phyloP scores from a whole-genome alignment of 2,113 vertebrate species.

The Microtus ochrogaster region DNA sequence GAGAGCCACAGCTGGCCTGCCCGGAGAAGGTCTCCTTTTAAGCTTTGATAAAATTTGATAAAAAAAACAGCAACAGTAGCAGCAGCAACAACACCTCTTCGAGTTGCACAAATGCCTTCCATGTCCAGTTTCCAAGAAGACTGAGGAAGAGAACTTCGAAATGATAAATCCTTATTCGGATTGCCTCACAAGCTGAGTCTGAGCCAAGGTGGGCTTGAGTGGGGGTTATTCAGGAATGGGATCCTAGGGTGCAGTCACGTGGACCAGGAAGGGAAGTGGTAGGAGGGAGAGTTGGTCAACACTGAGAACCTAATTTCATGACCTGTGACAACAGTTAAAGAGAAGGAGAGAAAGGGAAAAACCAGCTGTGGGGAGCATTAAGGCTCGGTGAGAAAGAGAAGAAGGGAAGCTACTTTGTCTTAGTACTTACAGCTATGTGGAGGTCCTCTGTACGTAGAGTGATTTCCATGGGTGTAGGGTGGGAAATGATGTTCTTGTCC shows the following conservation, averaged over 20 bases:
- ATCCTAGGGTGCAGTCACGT: not conserved
- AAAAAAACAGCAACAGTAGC: not conserved
- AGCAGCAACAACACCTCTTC: not conserved
- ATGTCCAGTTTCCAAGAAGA: not conserved
- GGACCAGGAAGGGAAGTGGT: not conserved
- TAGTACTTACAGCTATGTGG: not conserved
- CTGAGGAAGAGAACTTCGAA: not conserved
- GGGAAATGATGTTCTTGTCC: not conserved
- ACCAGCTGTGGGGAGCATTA: not conserved
- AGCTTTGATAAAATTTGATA: not conserved
- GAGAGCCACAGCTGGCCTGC: not conserved
- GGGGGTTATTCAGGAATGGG: not conserved
- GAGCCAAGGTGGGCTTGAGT: not conserved
- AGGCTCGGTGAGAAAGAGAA: not conserved
- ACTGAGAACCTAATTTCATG: not conserved
- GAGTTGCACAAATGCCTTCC: not conserved
- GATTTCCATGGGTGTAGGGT: not conserved
- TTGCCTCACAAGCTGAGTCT: not conserved
- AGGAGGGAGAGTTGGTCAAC: conserved; percentile 7
- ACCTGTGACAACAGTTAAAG: not conserved
- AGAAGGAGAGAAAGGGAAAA: not conserved
- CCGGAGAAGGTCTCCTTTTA: not conserved
- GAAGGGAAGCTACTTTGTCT: not conserved
- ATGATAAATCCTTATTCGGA: not conserved
- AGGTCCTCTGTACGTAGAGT: not conserved